Evolutionary conservation across 2,888 invertebrate genomes (phyloP), one percentile per base, ranked within the genome.

Genomic region (Drosophila affinis): DNA sequence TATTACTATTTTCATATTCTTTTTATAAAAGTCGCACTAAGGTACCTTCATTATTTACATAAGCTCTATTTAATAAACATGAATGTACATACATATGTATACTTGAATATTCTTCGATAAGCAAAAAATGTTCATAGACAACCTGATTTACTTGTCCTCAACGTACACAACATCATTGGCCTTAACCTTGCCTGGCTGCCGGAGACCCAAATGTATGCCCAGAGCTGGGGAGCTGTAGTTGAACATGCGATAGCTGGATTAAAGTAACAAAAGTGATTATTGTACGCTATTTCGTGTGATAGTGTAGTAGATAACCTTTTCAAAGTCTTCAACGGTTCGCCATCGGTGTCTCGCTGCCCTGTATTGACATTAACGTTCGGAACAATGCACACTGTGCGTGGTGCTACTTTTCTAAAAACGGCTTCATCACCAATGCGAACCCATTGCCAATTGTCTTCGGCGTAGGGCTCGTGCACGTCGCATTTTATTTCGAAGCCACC

Each of bases 361-460:
- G 94, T 95, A 74, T 94, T 94, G 1, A 95, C 94, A 89, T 96
- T 94, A 1, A 96, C 93, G 0, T 95, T 96, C 1, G 95, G 95
- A 70, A 96, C 88, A n/a, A 95, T 91, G 87, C 96, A 96, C 77
- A 95, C 94, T 78, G 76, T 90, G 91, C 92, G 90, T 9, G 91
- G 69, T 83, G 58, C 88, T 53, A 75, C 91, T 27, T 73, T 71
- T 9, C 88, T 78, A 18, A 90, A 90, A 3, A 88, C 58, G 0
- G 84, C 76, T 0, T 86, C 68, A 1, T 86, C 59, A 0, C 86
- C 86, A 59, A 96, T 95, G 89, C 94, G 95, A 5, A 96, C 90
- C 93, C 94, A 96, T 60, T 94, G 93, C 95, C 96, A 96, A 7
- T 92, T 90, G 81, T 96, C 96, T 90, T 96, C 96, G 3, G 93